Percentiles rank a stretch among this genome's conserved stretches.
phyloP scores from a whole-genome alignment of 2,888 invertebrate species.

The Nemapogon koenigi region DNA sequence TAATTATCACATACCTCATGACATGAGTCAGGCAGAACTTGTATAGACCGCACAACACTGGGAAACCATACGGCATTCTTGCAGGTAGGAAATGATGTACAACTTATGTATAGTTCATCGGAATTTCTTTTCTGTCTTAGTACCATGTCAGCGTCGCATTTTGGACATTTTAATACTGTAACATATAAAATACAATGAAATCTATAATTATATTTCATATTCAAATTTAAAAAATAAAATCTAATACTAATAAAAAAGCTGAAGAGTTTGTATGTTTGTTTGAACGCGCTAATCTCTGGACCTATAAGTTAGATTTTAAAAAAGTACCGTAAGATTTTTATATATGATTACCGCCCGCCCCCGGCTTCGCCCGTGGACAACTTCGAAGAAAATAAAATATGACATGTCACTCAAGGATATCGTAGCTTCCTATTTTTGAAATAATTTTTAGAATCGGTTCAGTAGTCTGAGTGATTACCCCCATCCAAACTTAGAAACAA shows the following conservation, averaged over 20 bases:
- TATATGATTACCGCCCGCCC: too few relatives aligned
- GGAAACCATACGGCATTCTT: slow-evolving; percentile 86
- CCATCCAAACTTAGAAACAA: too few relatives aligned
- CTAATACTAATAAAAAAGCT: too few relatives aligned
- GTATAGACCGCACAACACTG: slow-evolving; percentile 68
- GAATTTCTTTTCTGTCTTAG: slow-evolving; percentile 72
- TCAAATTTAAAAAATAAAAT: neutral
- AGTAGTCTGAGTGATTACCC: too few relatives aligned
- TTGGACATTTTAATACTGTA: slow-evolving; percentile 74
- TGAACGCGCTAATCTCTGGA: too few relatives aligned
- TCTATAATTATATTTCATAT: neutral
- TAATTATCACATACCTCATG: slow-evolving; percentile 28
- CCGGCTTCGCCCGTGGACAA: too few relatives aligned
- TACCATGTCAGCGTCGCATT: slow-evolving; percentile 75
- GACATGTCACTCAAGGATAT: too few relatives aligned
- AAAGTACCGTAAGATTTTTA: too few relatives aligned
- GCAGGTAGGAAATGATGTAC: slow-evolving; percentile 81
- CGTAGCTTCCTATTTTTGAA: too few relatives aligned
- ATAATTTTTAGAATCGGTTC: too few relatives aligned
- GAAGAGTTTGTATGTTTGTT: too few relatives aligned
- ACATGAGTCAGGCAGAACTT: slow-evolving; percentile 72
- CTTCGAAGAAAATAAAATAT: too few relatives aligned
- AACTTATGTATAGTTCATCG: slow-evolving; percentile 74
- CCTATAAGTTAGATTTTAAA: neutral
- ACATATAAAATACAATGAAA: slow-evolving; percentile 11